Base-by-base conservation (phyloP, 2,113 vertebrate genomes). In the Pimephales promelas region DNA sequence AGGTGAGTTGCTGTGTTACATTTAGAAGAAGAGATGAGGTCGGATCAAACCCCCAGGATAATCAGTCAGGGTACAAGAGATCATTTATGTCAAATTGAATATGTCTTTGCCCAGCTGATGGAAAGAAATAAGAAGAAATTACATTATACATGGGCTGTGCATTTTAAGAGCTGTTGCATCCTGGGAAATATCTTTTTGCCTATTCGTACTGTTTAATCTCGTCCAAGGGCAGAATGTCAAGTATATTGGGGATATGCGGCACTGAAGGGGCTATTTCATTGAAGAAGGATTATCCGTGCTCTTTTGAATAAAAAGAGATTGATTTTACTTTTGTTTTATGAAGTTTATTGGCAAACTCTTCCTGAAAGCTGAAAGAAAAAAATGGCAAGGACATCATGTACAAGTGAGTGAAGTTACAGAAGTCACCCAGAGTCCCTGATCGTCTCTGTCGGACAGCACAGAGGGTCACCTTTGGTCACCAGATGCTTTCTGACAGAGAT, bases 31-130 rank as follows among this genome's bases (percentile, higher is more conserved):
- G 76, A 79, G 77, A 89, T 80, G 47, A n/a, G n/a, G 9, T 70
- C 31, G 59, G 82, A 40, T 68, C 84, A 81, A 87, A 82, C 68
- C 79, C 36, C 62, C 68, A 75, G 64, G 45, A 71, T 71, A 40
- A 45, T 8, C 72, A 86, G 84, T 87, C 62, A 62, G 59, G 31
- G 80, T 61, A 81, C 84, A 70, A 81, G 75, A 59, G 79, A 59
- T 83, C 76, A 80, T 66, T 54, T 83, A 56, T 28, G 61, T 85
- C 77, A 83, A 72, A 80, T 78, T 59, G 62, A 22, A 52, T 18
- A 9, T 64, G 72, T 56, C 73, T 54, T 64, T 77, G 56, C 49
- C 73, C 74, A 73, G 57, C 22, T 81, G 74, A 86, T 82, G 22
- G 72, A 47, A 54, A 34, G 52, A 49, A 79, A 76, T 84, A 43